Evolutionary conservation across 2,113 vertebrate genomes (phyloP).

Genomic region (Passer montanus): DNA sequence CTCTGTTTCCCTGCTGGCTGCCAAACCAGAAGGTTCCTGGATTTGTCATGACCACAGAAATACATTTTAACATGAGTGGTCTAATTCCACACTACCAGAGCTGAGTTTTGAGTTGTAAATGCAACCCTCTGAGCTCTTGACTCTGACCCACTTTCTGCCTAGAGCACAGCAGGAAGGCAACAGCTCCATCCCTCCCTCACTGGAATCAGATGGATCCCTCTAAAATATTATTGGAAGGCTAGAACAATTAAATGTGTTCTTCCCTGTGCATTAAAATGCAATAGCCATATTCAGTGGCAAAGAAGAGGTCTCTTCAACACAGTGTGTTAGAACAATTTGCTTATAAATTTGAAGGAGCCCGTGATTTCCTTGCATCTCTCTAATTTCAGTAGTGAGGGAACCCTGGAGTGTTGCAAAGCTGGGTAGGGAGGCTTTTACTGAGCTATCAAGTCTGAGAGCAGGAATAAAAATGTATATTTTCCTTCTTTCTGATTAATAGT

Average conservation of each 20-base stretch:
- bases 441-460: background rate
- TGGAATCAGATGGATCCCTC: background rate
- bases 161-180: background rate
- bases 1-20: background rate
- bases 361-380: background rate
- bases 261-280: background rate
- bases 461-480: constrained; percentile 8
- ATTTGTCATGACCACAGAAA: background rate
- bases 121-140: background rate
- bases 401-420: background rate
- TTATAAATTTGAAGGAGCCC: background rate
- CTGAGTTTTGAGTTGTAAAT: background rate
- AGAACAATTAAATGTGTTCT: background rate
- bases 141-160: background rate
- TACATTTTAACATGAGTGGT: background rate
- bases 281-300: background rate
- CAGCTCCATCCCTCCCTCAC: background rate
- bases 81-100: background rate
- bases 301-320: background rate
- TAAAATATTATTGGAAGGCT: background rate
- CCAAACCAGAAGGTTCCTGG: background rate
- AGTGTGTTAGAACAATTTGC: background rate
- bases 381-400: background rate
- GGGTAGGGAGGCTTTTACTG: background rate
- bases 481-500: constrained; percentile 58